Evolutionary conservation across 1,140 invertebrate species (phyloP).

Genomic region (Euwallacea fornicatus): DNA sequence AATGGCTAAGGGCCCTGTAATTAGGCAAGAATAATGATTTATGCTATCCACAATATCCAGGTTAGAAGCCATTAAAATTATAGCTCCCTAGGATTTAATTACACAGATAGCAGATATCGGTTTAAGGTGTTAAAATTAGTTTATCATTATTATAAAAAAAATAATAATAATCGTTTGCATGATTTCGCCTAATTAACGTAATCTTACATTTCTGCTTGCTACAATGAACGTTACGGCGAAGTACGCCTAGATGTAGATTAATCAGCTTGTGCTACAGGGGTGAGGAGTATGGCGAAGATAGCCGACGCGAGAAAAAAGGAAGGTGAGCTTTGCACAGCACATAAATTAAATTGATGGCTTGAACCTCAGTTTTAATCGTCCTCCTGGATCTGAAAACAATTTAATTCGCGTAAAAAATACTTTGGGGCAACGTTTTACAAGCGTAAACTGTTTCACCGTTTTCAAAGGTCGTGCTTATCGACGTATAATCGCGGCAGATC

Average conservation of each 20-base stretch:
- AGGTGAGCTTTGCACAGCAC: background rate
- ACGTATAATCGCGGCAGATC: conserved; percentile 41
- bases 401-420: conserved; percentile 13
- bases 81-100: conserved; percentile 29
- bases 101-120: conserved; percentile 30
- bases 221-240: background rate
- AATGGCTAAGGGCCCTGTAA: conserved; percentile 26
- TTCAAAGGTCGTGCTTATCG: conserved; percentile 34
- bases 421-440: conserved; percentile 16
- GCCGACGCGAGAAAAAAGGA: background rate
- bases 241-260: background rate
- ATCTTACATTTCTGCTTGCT: no score
- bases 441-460: conserved; percentile 20
- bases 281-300: background rate
- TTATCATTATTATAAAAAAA: background rate
- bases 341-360: conserved; percentile 3
- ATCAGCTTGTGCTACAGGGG: background rate
- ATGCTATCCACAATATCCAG: conserved; percentile 33
- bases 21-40: conserved; percentile 36
- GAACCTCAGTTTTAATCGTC: background rate
- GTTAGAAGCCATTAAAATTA: conserved; percentile 35
- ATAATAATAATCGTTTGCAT: no score
- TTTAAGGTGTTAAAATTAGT: conserved; percentile 34
- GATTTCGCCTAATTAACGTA: no score
- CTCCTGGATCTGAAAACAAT: conserved; percentile 2